Conservation (phyloP, 1,140 invertebrate genomes). For the Campoletis sonorensis region DNA sequence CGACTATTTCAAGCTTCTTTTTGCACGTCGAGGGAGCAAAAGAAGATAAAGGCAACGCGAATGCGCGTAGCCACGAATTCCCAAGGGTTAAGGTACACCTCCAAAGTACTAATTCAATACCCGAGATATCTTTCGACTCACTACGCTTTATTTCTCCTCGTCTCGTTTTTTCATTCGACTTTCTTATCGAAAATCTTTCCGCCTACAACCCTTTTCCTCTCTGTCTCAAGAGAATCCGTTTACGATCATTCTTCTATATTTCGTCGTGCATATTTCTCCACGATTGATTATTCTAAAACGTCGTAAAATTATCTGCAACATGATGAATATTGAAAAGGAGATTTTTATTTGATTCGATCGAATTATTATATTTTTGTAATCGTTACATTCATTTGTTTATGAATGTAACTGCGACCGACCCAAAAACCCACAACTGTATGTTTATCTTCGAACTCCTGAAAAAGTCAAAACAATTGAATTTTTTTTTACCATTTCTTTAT, state of each 20-base stretch:
- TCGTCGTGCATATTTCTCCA: background rate
- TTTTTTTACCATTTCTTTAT: background rate
- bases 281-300: background rate
- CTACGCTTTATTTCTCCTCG: slow-evolving; percentile 41
- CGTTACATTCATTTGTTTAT: too few species aligned
- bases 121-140: slow-evolving; percentile 36
- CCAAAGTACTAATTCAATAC: slow-evolving; percentile 50
- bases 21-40: slow-evolving; percentile 10
- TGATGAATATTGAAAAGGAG: too few species aligned
- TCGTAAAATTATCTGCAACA: background rate
- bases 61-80: slow-evolving; percentile 32
- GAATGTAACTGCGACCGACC: too few species aligned
- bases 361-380: too few species aligned
- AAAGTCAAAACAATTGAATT: background rate
- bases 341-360: too few species aligned
- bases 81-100: slow-evolving; percentile 43
- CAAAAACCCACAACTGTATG: too few species aligned
- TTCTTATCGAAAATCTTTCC: slow-evolving; percentile 22
- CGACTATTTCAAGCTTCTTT: slow-evolving; percentile 23
- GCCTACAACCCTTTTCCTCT: slow-evolving; percentile 19
- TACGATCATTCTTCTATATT: background rate
- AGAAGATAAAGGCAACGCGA: slow-evolving; percentile 16
- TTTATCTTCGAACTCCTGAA: too few species aligned
- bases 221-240: background rate
- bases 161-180: slow-evolving; percentile 37